Evolutionary conservation across 2,888 invertebrate genomes (phyloP), one percentile per base, ranked within the genome.

Genomic region (Chymomyza fuscimana): DNA sequence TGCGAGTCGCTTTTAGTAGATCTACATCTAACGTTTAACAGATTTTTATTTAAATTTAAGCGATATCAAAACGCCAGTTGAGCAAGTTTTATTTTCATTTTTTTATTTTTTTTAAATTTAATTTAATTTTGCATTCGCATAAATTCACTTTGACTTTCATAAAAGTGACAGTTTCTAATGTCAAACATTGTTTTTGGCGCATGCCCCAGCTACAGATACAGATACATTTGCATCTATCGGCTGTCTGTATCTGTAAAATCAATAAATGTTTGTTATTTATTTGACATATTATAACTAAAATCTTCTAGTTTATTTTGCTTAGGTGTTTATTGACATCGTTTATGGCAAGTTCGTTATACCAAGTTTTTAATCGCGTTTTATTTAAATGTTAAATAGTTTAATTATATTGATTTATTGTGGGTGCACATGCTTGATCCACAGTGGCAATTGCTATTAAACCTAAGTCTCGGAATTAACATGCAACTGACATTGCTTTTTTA

Each of bases 41-140:
- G 85, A 87, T 85, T 75, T 32, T 82, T 87, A 87, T 88, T 87
- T 54, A 86, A 87, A 88, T 87, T 74, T 56, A 2, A 5, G 7
- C 63, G 87, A 87, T 87, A 87, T 73, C 54, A 67, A 65, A 50
- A 50, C 40, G 63, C 22, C 46, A 29, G 16, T 50, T 65, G 16
- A 46, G 63, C 72, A 63, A 71, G 68, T 72, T 70, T 73, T 73
- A 51, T 60, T 12, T 32, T 7, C 7, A n/a, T 4, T n/a, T 63
- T 51, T 15, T 22, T n/a, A n/a, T 19, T 60, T 22, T 4, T 25
- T 64, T 56, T 22, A 25, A 19, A 16, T 51, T 51, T 51, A n/a
- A n/a, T 51, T 51, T 51, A 16, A 16, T 58, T 72, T 56, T 62
- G 69, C 67, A 60, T 66, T 22, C 68, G 67, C 72, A 83, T 64